phyloP scores from a whole-genome alignment of 2,888 invertebrate species.

The Stratiomys singularior region DNA sequence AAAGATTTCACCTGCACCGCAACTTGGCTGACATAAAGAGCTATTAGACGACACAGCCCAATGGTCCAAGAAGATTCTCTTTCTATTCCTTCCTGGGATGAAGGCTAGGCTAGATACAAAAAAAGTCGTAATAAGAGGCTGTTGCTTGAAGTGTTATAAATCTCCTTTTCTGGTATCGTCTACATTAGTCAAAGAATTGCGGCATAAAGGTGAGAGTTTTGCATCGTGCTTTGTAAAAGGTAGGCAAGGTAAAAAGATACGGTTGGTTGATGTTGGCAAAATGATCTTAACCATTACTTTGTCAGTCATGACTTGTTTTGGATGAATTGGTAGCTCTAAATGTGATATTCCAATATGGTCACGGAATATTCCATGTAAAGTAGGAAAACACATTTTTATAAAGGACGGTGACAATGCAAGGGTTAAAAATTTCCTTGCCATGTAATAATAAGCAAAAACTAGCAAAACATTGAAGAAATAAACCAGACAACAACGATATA shows the following conservation, averaged over 20 bases:
- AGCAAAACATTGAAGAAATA: constrained; percentile 21
- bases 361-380: too few relatives aligned
- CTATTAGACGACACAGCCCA: constrained; percentile 17
- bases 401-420: not conserved
- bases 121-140: constrained; percentile 4
- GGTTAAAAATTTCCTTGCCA: not conserved
- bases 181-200: constrained; percentile 46
- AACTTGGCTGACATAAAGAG: constrained; percentile 6
- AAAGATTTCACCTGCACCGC: constrained; percentile 32
- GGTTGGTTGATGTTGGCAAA: not conserved
- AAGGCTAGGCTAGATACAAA: not conserved
- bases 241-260: not conserved
- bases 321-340: too few relatives aligned
- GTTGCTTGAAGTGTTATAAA: constrained; percentile 49
- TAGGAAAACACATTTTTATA: too few relatives aligned
- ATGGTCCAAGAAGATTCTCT: not conserved
- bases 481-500: constrained; percentile 20
- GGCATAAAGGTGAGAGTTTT: constrained; percentile 40
- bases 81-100: not conserved
- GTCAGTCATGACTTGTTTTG: not conserved
- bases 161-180: constrained; percentile 46
- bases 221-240: constrained; percentile 9
- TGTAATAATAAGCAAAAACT: not conserved
- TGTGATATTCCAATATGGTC: too few relatives aligned
- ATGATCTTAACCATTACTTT: not conserved